phyloP scores from a whole-genome alignment of 2,113 vertebrate species.

The Romanogobio albipinnatus region DNA sequence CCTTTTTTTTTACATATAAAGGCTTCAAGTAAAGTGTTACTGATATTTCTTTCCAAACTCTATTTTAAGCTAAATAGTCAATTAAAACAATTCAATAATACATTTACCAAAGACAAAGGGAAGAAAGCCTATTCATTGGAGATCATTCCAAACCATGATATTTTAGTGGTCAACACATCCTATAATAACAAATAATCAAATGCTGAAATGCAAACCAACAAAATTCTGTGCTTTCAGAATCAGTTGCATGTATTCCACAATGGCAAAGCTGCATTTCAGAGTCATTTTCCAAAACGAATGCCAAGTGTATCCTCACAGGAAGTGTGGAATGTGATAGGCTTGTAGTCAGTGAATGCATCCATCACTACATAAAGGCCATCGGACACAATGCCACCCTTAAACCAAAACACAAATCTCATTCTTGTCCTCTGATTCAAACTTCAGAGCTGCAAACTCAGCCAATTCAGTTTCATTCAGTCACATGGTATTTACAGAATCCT shows the following conservation, averaged over 20 bases:
- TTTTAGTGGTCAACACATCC: background rate
- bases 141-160: background rate
- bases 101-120: background rate
- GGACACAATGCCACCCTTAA: slow-evolving; percentile 16
- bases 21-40: background rate
- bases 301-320: background rate
- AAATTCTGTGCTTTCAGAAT: background rate
- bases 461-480: background rate
- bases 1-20: background rate
- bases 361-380: slow-evolving; percentile 19
- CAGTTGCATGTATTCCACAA: background rate
- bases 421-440: slow-evolving; percentile 26
- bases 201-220: background rate
- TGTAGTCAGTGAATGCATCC: slow-evolving; percentile 2
- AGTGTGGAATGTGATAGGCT: background rate
- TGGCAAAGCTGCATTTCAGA: slow-evolving; percentile 11
- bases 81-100: background rate
- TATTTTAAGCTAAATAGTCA: background rate
- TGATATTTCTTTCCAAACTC: background rate
- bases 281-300: background rate
- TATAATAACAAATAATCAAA: background rate
- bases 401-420: slow-evolving; percentile 24
- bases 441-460: background rate
- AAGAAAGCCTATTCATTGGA: background rate
- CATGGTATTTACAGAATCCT: background rate